Conservation (phyloP, 1,140 invertebrate genomes). For the Popillia japonica region DNA sequence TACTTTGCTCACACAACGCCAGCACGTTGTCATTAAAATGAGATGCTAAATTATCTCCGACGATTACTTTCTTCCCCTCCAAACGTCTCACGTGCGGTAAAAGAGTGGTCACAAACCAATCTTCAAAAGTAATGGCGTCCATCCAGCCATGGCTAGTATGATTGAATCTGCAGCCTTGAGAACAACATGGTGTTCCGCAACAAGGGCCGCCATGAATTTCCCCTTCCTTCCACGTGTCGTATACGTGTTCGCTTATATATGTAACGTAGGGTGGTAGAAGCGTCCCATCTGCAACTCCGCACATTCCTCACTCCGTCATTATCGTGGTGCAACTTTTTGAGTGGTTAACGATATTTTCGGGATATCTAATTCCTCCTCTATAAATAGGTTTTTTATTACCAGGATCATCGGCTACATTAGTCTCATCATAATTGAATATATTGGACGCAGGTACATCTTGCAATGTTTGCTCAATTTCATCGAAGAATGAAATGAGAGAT, state of each 20-base stretch:
- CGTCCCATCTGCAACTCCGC: slow-evolving; percentile 16
- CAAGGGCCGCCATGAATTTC: neutral
- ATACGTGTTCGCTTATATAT: slow-evolving; percentile 25
- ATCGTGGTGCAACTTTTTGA: slow-evolving; percentile 30
- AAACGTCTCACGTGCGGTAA: neutral
- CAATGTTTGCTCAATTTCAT: slow-evolving; percentile 28
- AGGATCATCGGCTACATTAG: slow-evolving; percentile 58
- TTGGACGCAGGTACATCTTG: slow-evolving; percentile 43
- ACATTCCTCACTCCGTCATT: too few species aligned
- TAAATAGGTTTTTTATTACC: slow-evolving; percentile 48
- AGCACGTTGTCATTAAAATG: too few species aligned
- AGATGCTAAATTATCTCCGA: too few species aligned
- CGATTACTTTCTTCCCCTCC: too few species aligned
- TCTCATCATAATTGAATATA: slow-evolving; percentile 61
- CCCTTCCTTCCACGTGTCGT: neutral
- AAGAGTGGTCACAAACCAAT: slow-evolving; percentile 27
- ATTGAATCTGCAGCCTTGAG: slow-evolving; percentile 27
- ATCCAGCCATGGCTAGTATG: slow-evolving; percentile 32
- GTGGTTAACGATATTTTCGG: slow-evolving; percentile 26
- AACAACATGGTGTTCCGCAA: slow-evolving; percentile 18
- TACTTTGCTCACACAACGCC: too few species aligned
- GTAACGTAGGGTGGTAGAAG: slow-evolving; percentile 35
- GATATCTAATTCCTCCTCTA: slow-evolving; percentile 48
- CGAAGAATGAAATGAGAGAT: neutral
- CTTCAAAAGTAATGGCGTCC: slow-evolving; percentile 14